Conservation (phyloP, 2,797 vertebrate species). For the Cirrhinus mrigala region DNA sequence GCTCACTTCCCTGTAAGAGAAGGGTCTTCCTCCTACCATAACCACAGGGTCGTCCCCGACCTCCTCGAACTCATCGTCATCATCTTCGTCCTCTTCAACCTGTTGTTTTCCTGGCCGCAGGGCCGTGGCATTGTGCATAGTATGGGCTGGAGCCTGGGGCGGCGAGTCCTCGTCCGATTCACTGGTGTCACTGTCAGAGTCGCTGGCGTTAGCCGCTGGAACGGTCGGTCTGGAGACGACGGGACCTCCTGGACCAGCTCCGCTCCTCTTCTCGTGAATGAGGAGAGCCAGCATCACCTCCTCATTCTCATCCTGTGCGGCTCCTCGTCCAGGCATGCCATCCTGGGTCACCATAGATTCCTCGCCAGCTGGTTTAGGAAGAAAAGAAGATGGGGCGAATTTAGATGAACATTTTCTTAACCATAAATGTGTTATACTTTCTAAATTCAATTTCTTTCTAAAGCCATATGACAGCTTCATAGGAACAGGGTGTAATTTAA, state of each 20-base stretch:
- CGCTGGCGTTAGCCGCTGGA: constrained; percentile 73
- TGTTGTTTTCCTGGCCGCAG: constrained; percentile 40
- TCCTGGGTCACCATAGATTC: constrained; percentile 79
- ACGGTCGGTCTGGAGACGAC: constrained; percentile 56
- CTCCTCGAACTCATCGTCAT: constrained; percentile 93
- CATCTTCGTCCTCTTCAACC: constrained; percentile 83
- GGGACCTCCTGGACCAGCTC: constrained; percentile 61
- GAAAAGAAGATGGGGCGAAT: background rate
- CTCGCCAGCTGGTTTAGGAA: constrained; percentile 76
- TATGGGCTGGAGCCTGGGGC: constrained; percentile 66
- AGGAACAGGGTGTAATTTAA: background rate
- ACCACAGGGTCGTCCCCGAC: constrained; percentile 90
- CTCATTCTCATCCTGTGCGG: constrained; percentile 87
- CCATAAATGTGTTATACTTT: background rate
- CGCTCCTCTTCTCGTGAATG: constrained; percentile 93
- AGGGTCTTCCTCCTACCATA: constrained; percentile 86
- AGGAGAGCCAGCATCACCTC: constrained; percentile 97
- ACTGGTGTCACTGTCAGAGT: constrained; percentile 97
- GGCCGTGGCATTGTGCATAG: constrained; percentile 10
- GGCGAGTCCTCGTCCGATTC: constrained; percentile 93
- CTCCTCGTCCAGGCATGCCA: constrained; percentile 73
- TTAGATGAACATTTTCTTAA: background rate
- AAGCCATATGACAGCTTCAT: background rate
- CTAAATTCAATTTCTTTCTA: background rate
- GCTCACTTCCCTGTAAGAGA: constrained; percentile 92